Conservation (phyloP, 2,888 invertebrate genomes). For the Drosophila lutescens region DNA sequence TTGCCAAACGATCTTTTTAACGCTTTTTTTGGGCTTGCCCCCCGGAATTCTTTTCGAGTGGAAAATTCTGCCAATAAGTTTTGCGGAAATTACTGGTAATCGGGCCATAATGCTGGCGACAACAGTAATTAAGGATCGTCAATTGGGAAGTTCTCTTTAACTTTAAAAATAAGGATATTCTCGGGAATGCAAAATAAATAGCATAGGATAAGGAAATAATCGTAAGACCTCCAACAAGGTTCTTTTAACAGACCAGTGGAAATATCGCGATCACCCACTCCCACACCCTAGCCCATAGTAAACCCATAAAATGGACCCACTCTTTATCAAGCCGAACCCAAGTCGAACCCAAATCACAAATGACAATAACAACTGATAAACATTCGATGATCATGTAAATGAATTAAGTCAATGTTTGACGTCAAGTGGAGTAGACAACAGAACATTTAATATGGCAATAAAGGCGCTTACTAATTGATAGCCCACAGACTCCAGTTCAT, state of each 20-base stretch:
- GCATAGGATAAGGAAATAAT: not conserved
- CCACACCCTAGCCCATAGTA: not conserved
- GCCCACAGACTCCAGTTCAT: constrained; percentile 32
- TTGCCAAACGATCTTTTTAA: constrained; percentile 39
- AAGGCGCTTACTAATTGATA: constrained; percentile 65
- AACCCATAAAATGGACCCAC: constrained; percentile 22
- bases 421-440: constrained; percentile 68
- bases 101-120: not conserved
- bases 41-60: constrained; percentile 45
- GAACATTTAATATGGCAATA: constrained; percentile 71
- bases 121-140: not conserved
- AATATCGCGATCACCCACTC: constrained; percentile 10
- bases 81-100: constrained; percentile 7
- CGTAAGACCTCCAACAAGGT: too few relatives aligned
- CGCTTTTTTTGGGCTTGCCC: constrained; percentile 58
- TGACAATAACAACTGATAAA: constrained; percentile 22
- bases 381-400: constrained; percentile 70
- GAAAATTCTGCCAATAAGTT: constrained; percentile 54
- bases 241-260: not conserved
- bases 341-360: constrained; percentile 16
- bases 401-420: constrained; percentile 53
- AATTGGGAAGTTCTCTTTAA: not conserved
- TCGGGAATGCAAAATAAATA: too few relatives aligned
- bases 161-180: not conserved
- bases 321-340: constrained; percentile 25